phyloP scores from a whole-genome alignment of 2,888 invertebrate genomes.

The Hirtodrosophila histrioides region DNA sequence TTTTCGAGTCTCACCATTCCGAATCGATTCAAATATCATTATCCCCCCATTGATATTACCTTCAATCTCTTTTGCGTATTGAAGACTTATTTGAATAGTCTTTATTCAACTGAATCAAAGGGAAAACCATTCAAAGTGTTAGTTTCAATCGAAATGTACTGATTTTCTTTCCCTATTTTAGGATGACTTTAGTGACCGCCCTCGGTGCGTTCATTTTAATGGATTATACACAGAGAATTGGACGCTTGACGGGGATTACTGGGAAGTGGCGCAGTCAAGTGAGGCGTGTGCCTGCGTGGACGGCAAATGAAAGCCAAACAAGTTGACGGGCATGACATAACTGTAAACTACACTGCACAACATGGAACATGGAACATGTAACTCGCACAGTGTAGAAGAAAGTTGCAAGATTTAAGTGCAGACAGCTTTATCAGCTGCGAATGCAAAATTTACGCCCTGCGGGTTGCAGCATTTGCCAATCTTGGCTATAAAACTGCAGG shows the following conservation, averaged over 20 bases:
- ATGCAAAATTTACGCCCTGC: constrained; percentile 27
- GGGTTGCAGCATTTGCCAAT: constrained; percentile 9
- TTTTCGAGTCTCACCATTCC: no score
- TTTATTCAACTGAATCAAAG: no score
- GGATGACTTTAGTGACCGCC: constrained; percentile 14
- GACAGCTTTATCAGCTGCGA: constrained; percentile 58
- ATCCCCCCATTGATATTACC: no score
- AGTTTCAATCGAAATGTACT: no score
- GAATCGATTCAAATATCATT: no score
- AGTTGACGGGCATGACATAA: constrained; percentile 61
- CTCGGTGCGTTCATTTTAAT: constrained; percentile 45
- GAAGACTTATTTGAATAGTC: no score
- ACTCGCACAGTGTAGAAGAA: constrained; percentile 5
- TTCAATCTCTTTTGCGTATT: no score
- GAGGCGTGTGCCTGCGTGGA: constrained; percentile 46
- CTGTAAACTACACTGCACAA: constrained; percentile 38
- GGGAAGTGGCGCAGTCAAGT: constrained; percentile 59
- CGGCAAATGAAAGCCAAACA: constrained; percentile 77
- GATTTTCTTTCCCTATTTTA: no score
- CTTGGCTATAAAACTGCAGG: constrained; percentile 59
- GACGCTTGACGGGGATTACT: constrained; percentile 57
- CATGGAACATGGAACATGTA: constrained; percentile 7
- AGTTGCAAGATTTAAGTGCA: constrained; percentile 25
- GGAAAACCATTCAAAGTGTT: no score
- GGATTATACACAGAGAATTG: constrained; percentile 55